These are phyloP conservation scores for Leucosticte australis DNA, from an alignment of 2,113 vertebrate genomes.

Conservation along the genomic window DNA sequence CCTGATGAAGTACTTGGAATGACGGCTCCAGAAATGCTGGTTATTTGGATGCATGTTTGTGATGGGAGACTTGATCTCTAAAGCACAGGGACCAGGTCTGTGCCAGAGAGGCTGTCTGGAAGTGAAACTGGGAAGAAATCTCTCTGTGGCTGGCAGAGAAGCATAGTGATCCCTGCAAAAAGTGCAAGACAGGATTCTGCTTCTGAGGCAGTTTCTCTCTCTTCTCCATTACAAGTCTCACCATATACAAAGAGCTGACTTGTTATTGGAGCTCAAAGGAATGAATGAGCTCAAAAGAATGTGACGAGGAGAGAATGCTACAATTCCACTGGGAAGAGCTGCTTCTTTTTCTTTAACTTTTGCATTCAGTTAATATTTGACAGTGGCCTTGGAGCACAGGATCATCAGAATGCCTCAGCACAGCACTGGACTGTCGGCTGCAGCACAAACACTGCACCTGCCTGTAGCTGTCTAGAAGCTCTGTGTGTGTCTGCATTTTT, in stretches of 20 bases:
- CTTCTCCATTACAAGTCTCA: slow-evolving; percentile 5
- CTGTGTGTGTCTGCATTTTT: slow-evolving; percentile 42
- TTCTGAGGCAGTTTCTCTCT: neutral
- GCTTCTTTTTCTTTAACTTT: slow-evolving; percentile 4
- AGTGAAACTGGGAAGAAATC: neutral
- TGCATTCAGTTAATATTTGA: slow-evolving; percentile 21
- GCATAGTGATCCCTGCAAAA: rapidly evolving
- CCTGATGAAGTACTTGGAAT: neutral
- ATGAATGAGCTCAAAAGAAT: slow-evolving; percentile 62
- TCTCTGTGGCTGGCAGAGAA: neutral
- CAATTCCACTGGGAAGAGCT: slow-evolving; percentile 33
- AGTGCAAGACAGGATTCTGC: neutral
- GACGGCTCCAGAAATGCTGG: neutral
- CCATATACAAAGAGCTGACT: slow-evolving; percentile 53
- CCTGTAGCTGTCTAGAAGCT: neutral
- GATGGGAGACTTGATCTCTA: neutral
- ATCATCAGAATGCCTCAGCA: neutral
- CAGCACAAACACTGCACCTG: slow-evolving; percentile 17
- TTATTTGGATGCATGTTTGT: neutral
- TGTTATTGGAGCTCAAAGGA: slow-evolving; percentile 57
- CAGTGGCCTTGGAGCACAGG: neutral
- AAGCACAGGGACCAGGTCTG: neutral
- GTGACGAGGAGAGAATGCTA: slow-evolving; percentile 26
- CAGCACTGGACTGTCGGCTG: neutral
- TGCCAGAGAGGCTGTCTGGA: neutral